Evolutionary conservation across 2,113 vertebrate species (phyloP).

Genomic region (Mastomys natalensis): DNA sequence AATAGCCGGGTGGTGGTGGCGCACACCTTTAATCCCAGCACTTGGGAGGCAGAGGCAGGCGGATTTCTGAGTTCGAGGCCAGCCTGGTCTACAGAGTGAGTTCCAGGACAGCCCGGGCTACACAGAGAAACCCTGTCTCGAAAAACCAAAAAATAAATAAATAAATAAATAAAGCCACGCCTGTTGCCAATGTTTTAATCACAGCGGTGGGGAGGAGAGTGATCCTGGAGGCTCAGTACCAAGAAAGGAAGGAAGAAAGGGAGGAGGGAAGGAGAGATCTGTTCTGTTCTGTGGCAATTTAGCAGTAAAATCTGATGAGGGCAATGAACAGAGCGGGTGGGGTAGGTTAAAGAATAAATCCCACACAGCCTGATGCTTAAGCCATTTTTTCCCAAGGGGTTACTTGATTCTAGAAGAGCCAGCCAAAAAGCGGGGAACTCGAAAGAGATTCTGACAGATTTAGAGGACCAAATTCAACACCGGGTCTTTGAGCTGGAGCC

Average conservation of each 20-base stretch:
- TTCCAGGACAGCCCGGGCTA: too few species aligned
- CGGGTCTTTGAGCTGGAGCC: neutral
- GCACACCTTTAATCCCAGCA: too few species aligned
- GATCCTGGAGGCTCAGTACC: neutral
- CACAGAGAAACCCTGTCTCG: too few species aligned
- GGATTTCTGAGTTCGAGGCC: too few species aligned
- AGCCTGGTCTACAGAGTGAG: too few species aligned
- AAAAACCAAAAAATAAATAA: too few species aligned
- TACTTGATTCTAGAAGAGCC: neutral
- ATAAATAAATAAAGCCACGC: neutral
- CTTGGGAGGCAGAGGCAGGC: too few species aligned
- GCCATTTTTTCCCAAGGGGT: neutral
- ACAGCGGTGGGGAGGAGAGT: neutral
- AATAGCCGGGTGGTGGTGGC: too few species aligned
- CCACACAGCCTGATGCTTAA: neutral
- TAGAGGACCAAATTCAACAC: neutral
- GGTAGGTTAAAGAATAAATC: neutral
- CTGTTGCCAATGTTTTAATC: neutral
- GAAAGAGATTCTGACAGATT: neutral
- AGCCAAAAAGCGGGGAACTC: neutral
- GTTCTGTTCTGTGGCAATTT: too few species aligned
- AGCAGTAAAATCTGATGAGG: neutral
- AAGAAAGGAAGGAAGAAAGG: too few species aligned
- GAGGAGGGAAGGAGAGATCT: neutral
- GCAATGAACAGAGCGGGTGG: neutral